Percentiles rank a stretch among this genome's conserved stretches.
phyloP scores from a whole-genome alignment of 2,797 vertebrate species.

The Dendrocincla tyrannina region DNA sequence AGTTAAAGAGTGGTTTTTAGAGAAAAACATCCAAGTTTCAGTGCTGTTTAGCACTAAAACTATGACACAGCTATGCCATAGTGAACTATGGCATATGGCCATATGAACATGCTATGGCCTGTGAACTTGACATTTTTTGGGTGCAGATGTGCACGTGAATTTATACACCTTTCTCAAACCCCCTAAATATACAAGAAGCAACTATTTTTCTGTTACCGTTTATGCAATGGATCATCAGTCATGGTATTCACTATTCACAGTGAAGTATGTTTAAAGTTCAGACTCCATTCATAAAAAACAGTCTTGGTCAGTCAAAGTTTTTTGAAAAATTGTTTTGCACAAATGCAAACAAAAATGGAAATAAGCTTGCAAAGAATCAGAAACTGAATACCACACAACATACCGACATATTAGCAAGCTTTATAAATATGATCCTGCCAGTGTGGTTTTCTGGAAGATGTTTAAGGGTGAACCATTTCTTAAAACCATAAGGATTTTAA shows the following conservation, averaged over 20 bases:
- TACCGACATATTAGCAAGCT: background rate
- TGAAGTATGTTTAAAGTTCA: background rate
- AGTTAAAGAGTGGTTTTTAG: constrained; percentile 38
- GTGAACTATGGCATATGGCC: too few species aligned
- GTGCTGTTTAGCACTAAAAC: background rate
- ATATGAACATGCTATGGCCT: background rate
- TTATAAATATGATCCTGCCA: background rate
- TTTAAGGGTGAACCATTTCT: background rate
- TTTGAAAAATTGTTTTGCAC: background rate
- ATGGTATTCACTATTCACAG: background rate
- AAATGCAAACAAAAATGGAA: background rate
- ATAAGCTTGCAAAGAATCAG: background rate
- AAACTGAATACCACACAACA: background rate
- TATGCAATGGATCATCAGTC: background rate
- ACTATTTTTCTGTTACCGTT: background rate
- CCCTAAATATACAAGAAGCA: background rate
- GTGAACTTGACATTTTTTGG: background rate
- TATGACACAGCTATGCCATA: background rate
- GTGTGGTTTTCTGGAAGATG: background rate
- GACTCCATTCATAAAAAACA: background rate
- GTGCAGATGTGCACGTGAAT: background rate
- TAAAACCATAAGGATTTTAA: background rate
- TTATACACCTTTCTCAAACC: background rate
- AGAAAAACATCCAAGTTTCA: constrained; percentile 29
- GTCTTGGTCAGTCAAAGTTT: background rate